These are phyloP conservation scores for Campaea margaritaria DNA, from an alignment of 2,888 invertebrate species.

Conservation along the genomic window DNA sequence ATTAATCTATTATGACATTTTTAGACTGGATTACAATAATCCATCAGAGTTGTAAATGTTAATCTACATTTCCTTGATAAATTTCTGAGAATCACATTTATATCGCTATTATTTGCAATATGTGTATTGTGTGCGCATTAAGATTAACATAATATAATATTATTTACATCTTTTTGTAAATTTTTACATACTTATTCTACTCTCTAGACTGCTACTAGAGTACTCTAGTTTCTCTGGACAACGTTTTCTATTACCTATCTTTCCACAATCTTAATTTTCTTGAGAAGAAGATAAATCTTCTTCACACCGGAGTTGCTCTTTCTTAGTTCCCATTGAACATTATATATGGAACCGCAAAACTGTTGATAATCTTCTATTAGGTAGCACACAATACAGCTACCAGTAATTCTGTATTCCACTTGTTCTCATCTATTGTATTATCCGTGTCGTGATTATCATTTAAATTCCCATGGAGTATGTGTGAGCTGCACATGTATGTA, in stretches of 20 bases:
- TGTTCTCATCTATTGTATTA: constrained; percentile 36
- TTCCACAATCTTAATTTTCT: too few relatives aligned
- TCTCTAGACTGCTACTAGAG: too few relatives aligned
- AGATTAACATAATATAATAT: too few relatives aligned
- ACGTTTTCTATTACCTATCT: too few relatives aligned
- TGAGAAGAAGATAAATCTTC: too few relatives aligned
- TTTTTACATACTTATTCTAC: too few relatives aligned
- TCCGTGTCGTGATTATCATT: constrained; percentile 48
- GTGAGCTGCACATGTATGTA: constrained; percentile 40
- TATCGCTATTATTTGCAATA: neutral
- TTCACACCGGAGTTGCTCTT: too few relatives aligned
- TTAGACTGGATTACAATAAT: neutral
- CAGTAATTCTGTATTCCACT: constrained; percentile 22
- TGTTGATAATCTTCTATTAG: constrained; percentile 1
- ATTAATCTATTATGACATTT: too few relatives aligned
- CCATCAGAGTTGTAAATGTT: neutral
- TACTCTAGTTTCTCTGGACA: too few relatives aligned
- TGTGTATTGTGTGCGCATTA: too few relatives aligned
- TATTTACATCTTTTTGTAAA: too few relatives aligned
- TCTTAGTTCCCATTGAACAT: too few relatives aligned
- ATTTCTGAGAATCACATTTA: constrained; percentile 5
- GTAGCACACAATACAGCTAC: neutral
- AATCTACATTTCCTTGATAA: neutral
- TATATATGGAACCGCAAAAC: neutral
- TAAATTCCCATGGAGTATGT: constrained; percentile 43